Percentiles rank a stretch among this genome's conserved stretches.
Conservation (phyloP, 2,797 vertebrate species). For the Hyperoplus lanceolatus region DNA sequence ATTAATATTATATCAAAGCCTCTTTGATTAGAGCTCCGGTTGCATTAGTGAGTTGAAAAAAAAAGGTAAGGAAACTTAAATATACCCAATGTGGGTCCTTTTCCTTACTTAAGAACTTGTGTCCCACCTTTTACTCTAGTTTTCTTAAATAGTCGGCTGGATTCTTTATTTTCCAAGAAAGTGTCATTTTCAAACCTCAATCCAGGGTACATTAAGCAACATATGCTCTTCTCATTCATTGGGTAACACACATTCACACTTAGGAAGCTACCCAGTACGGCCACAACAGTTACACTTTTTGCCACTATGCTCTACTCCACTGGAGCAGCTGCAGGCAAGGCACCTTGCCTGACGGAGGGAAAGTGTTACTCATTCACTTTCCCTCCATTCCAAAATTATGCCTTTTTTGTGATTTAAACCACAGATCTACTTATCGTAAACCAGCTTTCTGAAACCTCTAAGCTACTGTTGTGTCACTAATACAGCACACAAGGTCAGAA, state of each 20-base stretch:
- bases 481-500: slow-evolving; percentile 26
- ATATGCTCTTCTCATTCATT: slow-evolving; percentile 64
- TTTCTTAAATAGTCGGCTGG: slow-evolving; percentile 24
- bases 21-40: slow-evolving; percentile 49
- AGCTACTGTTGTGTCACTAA: slow-evolving; percentile 23
- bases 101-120: slow-evolving; percentile 5
- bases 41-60: slow-evolving; percentile 32
- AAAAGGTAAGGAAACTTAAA: slow-evolving; percentile 3
- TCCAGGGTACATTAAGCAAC: slow-evolving; percentile 36
- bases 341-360: slow-evolving; percentile 70
- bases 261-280: slow-evolving; percentile 54
- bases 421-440: slow-evolving; percentile 48
- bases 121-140: slow-evolving; percentile 15
- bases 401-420: slow-evolving; percentile 50
- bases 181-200: slow-evolving; percentile 40
- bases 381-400: slow-evolving; percentile 38
- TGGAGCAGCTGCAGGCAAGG: slow-evolving; percentile 60
- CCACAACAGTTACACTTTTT: slow-evolving; percentile 56
- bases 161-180: slow-evolving; percentile 44
- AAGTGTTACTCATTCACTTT: slow-evolving; percentile 66
- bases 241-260: slow-evolving; percentile 63
- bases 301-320: slow-evolving; percentile 43
- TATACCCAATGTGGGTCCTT: slow-evolving; percentile 4
- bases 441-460: slow-evolving; percentile 36
- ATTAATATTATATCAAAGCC: slow-evolving; percentile 79